A percentile compares a stretch with the other conserved stretches of the same genome.
Conservation (phyloP, 2,888 invertebrate genomes). For the Rotaria magnacalcarata region DNA sequence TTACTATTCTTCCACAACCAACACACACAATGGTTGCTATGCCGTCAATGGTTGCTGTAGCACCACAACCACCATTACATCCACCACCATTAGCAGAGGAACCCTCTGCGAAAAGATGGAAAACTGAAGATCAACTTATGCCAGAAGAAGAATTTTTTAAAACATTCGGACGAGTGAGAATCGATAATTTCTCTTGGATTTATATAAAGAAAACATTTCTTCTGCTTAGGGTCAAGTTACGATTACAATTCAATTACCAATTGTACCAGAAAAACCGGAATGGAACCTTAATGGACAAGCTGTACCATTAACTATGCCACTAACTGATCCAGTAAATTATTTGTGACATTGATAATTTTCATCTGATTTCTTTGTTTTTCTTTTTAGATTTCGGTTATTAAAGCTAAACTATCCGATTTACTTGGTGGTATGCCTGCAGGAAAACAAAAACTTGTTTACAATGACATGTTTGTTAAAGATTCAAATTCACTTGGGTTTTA, state of each 20-base stretch:
- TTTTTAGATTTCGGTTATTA: slow-evolving; percentile 66
- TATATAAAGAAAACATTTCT: neutral
- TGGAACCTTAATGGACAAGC: slow-evolving; percentile 90
- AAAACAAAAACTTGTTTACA: slow-evolving; percentile 72
- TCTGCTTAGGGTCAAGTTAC: slow-evolving; percentile 69
- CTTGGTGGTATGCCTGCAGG: slow-evolving; percentile 83
- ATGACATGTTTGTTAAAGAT: slow-evolving; percentile 97
- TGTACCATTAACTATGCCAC: slow-evolving; percentile 71
- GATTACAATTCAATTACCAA: slow-evolving; percentile 76
- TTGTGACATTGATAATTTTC: neutral
- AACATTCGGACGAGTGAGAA: slow-evolving; percentile 2
- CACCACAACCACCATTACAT: slow-evolving; percentile 51
- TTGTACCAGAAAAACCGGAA: slow-evolving; percentile 80
- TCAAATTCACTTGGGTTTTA: slow-evolving; percentile 88
- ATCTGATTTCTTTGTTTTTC: neutral
- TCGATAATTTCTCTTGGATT: neutral
- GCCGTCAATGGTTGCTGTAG: slow-evolving; percentile 48
- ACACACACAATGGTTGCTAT: slow-evolving; percentile 59
- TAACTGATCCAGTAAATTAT: slow-evolving; percentile 66
- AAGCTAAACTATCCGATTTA: slow-evolving; percentile 76
- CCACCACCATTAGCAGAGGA: slow-evolving; percentile 53
- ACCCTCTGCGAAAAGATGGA: slow-evolving; percentile 74
- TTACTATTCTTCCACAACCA: slow-evolving; percentile 50
- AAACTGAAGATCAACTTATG: slow-evolving; percentile 85
- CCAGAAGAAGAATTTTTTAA: slow-evolving; percentile 66